Evolutionary conservation across 2,113 vertebrate genomes (phyloP), one percentile per base, ranked within the genome.

Genomic region (Solenodon paradoxus): DNA sequence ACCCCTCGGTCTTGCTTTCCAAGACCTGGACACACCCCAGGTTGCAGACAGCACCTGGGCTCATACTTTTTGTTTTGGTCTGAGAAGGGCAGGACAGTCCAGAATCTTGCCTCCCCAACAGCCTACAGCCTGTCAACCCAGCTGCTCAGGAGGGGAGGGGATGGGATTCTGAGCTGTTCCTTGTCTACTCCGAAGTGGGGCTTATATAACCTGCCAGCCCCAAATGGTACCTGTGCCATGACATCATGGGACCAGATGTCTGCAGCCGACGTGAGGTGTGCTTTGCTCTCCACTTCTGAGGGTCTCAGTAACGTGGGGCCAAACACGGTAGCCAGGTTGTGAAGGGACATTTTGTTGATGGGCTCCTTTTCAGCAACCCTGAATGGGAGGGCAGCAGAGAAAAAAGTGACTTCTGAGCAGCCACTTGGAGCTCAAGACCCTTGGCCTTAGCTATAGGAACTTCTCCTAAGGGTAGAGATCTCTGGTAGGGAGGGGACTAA

Each of bases 221-320:
- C 8, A 26, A 57, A 49, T 1, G 10, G n/a, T 98, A 99, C 99
- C 99, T 99, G 99, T 26, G 99, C 99, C 99, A 99, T 99, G 97
- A 99, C 99, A 24, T 99, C 99, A 0, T 99, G 99, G 87, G 99
- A 99, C 99, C 99, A 99, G 98, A 99, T 99, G 98, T 99, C 99
- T 0, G 99, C 99, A 35, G 99, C 99, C 13, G 99, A 98, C 2
- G 99, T 99, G 98, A 99, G 98, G 94, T 99, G 99, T 57, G 95
- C 98, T 98, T 99, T 99, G 94, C 86, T 99, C 96, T 99, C 99
- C 3, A 98, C 98, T 98, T 99, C 99, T 0, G 99, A 99, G 16
- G 99, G 99, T 97, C 99, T 98, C 98, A 99, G 98, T 98, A 99
- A 98, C 74, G 99, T 99, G 9, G 99, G 99, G 74, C 99, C 99